Evolutionary conservation across 1,140 invertebrate species (phyloP).

Genomic region (Magallana gigas): DNA sequence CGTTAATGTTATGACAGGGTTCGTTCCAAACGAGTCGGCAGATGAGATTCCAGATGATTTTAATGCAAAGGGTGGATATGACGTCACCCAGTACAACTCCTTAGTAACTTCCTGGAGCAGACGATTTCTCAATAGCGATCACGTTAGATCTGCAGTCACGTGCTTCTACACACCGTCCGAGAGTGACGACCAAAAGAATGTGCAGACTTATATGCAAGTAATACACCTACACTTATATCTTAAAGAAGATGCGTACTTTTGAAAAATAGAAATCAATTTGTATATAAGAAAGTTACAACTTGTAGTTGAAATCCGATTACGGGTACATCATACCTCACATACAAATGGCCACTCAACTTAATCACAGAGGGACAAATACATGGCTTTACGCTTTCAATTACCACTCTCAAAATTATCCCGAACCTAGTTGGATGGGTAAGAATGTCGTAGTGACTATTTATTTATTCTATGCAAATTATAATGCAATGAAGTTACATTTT

Average conservation of each 20-base stretch:
- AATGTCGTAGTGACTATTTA: too few relatives aligned
- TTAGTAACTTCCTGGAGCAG: slow-evolving; percentile 15
- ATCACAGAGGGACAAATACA: background rate
- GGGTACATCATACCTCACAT: slow-evolving; percentile 58
- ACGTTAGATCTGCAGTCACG: background rate
- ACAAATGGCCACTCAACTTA: slow-evolving; percentile 36
- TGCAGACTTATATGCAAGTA: background rate
- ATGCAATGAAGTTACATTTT: background rate
- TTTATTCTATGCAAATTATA: background rate
- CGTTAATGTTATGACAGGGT: slow-evolving; percentile 51
- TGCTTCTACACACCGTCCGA: background rate
- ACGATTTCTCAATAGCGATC: background rate
- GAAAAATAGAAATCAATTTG: too few relatives aligned
- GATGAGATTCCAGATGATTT: slow-evolving; percentile 48
- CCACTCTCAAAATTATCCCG: slow-evolving; percentile 42
- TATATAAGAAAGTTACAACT: too few relatives aligned
- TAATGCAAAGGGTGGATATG: background rate
- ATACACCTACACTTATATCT: background rate
- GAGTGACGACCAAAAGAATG: background rate
- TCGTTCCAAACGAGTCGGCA: slow-evolving; percentile 53
- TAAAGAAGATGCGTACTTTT: too few relatives aligned
- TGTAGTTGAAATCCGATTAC: slow-evolving; percentile 61
- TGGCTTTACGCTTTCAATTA: slow-evolving; percentile 56
- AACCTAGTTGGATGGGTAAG: slow-evolving; percentile 57
- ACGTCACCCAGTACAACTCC: background rate